Evolutionary conservation across 2,888 invertebrate species (phyloP).

Genomic region (Pandemis cinnamomeana): DNA sequence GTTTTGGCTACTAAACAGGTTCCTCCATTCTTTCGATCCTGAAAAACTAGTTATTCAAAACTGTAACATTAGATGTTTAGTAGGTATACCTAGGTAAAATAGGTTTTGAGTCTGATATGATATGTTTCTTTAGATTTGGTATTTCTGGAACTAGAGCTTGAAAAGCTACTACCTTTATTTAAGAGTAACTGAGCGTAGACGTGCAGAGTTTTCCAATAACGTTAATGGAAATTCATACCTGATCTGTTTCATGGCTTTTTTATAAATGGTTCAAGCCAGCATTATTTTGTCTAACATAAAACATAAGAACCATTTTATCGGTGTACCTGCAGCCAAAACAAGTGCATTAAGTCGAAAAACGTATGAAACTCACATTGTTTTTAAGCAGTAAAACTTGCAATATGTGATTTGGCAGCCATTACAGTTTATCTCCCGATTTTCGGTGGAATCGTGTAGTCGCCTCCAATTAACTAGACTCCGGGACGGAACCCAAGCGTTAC

Average conservation of each 20-base stretch:
- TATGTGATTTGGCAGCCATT: background rate
- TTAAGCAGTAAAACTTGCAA: background rate
- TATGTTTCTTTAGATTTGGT: too few relatives aligned
- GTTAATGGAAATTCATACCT: too few relatives aligned
- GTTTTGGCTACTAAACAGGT: background rate
- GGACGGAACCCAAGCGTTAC: slow-evolving; percentile 29
- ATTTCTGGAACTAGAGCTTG: too few relatives aligned
- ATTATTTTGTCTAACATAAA: background rate
- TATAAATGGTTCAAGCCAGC: too few relatives aligned
- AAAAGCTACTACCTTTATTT: too few relatives aligned
- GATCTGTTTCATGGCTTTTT: too few relatives aligned
- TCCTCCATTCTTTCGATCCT: background rate
- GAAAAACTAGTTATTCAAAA: too few relatives aligned
- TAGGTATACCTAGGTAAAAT: too few relatives aligned
- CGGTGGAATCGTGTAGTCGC: background rate
- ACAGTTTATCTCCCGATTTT: background rate
- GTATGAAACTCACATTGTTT: background rate
- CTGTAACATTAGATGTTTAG: too few relatives aligned
- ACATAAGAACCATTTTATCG: background rate
- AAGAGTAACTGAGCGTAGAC: too few relatives aligned
- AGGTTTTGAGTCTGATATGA: too few relatives aligned
- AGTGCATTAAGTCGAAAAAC: background rate
- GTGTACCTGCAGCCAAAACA: background rate
- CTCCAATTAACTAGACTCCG: background rate
- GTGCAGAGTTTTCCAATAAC: too few relatives aligned